Evolutionary conservation across 2,888 invertebrate species (phyloP).

Genomic region (Andricus curvator): DNA sequence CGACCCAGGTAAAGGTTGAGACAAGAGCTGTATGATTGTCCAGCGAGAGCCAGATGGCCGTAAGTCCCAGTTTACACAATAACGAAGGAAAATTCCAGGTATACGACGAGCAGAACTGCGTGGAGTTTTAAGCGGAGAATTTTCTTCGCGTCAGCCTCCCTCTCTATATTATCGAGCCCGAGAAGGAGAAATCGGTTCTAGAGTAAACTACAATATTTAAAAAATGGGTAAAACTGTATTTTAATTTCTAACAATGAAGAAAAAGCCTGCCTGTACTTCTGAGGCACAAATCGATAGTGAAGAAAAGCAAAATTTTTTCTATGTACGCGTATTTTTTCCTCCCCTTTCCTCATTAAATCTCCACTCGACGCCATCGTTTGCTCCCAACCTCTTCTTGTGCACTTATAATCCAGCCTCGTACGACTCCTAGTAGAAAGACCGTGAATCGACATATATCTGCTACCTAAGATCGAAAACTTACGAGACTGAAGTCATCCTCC

Average conservation of each 20-base stretch:
- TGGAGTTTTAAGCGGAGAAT: background rate
- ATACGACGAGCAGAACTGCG: background rate
- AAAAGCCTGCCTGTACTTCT: background rate
- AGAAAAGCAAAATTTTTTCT: slow-evolving; percentile 16
- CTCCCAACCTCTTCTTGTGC: slow-evolving; percentile 54
- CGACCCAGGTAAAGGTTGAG: slow-evolving; percentile 34
- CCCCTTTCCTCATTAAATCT: slow-evolving; percentile 54
- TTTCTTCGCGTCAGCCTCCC: no score
- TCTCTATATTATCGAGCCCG: no score
- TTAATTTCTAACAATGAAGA: no score
- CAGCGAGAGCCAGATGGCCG: background rate
- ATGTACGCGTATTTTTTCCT: slow-evolving; percentile 23
- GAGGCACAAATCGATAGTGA: slow-evolving; percentile 27
- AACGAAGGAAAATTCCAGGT: slow-evolving; percentile 42
- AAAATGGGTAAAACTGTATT: no score
- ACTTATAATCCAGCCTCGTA: slow-evolving; percentile 49
- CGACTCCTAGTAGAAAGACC: slow-evolving; percentile 36
- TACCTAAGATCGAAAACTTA: slow-evolving; percentile 44
- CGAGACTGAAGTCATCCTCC: slow-evolving; percentile 48
- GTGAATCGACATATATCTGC: slow-evolving; percentile 47
- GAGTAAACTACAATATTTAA: no score
- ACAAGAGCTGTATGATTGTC: slow-evolving; percentile 28
- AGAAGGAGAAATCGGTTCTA: no score
- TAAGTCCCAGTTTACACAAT: slow-evolving; percentile 6
- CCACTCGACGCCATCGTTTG: slow-evolving; percentile 50